phyloP scores from a whole-genome alignment of 2,113 vertebrate species.

The Silurus asotus region DNA sequence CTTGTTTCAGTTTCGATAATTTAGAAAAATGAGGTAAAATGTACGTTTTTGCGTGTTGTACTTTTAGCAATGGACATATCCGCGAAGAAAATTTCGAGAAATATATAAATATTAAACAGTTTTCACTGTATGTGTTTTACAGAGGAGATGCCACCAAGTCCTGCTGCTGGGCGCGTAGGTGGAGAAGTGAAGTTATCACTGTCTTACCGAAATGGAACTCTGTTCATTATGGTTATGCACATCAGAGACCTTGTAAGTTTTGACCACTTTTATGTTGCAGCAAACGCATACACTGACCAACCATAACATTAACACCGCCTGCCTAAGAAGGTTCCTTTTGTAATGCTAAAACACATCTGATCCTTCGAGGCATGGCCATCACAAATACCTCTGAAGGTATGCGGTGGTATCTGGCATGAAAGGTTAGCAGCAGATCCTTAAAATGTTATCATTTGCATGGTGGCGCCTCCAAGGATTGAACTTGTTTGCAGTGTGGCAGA shows the following conservation, averaged over 20 bases:
- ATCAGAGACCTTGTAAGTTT: conserved; percentile 89
- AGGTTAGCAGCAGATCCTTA: too few species aligned
- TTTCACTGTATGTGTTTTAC: conserved; percentile 20
- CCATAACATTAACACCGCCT: too few species aligned
- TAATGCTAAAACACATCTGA: too few species aligned
- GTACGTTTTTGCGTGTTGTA: neutral
- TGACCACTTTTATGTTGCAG: neutral
- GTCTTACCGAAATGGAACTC: conserved; percentile 93
- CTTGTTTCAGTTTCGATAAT: neutral
- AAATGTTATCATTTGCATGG: too few species aligned
- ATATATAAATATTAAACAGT: neutral
- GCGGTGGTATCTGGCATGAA: too few species aligned
- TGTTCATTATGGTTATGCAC: conserved; percentile 99
- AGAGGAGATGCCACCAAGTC: conserved; percentile 79
- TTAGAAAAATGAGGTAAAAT: too few species aligned
- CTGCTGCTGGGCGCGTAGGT: conserved; percentile 86
- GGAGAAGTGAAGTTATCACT: conserved; percentile 95
- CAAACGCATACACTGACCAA: too few species aligned
- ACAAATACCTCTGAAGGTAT: too few species aligned
- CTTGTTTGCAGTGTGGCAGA: too few species aligned
- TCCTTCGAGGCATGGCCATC: too few species aligned
- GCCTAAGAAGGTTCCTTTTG: too few species aligned
- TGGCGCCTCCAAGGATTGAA: too few species aligned
- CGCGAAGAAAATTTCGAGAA: neutral
- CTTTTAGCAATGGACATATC: neutral